These are phyloP conservation scores for Stenodera caucasica DNA, from an alignment of 2,888 invertebrate genomes.

Conservation along the genomic window DNA sequence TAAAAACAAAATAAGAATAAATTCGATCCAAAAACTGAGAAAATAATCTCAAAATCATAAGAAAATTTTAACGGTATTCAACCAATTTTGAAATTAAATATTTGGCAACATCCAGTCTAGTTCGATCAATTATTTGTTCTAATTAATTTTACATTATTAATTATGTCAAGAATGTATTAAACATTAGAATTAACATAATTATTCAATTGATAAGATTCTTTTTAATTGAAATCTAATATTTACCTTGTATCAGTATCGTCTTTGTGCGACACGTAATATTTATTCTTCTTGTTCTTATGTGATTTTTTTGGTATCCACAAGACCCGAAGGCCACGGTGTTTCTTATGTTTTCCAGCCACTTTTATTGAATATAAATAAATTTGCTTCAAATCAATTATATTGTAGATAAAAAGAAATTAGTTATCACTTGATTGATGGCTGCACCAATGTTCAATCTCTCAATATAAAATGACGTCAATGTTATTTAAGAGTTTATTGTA, in stretches of 20 bases:
- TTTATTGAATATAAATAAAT: constrained; percentile 12
- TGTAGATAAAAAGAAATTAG: no score
- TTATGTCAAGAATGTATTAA: no score
- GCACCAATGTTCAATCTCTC: constrained; percentile 6
- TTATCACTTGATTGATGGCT: background rate
- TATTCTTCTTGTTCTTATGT: constrained; percentile 26
- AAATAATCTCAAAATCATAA: background rate
- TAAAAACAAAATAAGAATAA: background rate
- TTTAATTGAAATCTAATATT: background rate
- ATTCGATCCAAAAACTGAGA: background rate
- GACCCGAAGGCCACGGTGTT: constrained; percentile 30
- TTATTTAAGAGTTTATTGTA: constrained; percentile 15
- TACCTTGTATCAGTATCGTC: constrained; percentile 23
- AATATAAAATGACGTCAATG: constrained; percentile 15
- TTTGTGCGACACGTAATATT: constrained; percentile 28
- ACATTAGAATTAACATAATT: no score
- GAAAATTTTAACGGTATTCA: background rate
- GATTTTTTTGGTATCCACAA: constrained; percentile 25
- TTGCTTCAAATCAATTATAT: no score
- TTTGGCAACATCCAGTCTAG: background rate
- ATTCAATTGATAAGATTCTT: no score
- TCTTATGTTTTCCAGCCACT: constrained; percentile 32
- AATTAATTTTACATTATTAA: no score
- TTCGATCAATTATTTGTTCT: background rate
- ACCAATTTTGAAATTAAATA: background rate